A percentile compares a stretch with the other conserved stretches of the same genome.
Conservation (phyloP, 2,888 invertebrate species). For the Teinopalpus imperialis region DNA sequence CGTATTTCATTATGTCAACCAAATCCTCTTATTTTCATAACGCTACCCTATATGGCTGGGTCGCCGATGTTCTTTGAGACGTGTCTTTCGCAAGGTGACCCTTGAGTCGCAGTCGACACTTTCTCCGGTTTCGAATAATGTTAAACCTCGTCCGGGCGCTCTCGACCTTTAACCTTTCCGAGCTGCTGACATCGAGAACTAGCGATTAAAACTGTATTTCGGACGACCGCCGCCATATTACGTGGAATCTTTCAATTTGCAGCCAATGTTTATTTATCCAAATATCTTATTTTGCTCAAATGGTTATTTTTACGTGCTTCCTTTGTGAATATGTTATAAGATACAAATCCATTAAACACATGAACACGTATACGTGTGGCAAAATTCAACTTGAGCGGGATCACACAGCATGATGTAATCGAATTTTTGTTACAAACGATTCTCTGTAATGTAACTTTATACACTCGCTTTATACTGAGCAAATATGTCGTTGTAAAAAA, state of each 20-base stretch:
- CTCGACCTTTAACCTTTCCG: slow-evolving; percentile 27
- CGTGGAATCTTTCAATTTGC: not conserved
- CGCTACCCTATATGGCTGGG: slow-evolving; percentile 44
- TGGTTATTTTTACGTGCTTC: not conserved
- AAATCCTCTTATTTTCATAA: slow-evolving; percentile 39
- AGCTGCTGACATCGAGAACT: slow-evolving; percentile 24
- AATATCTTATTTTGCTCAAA: not conserved
- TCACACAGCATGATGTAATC: slow-evolving; percentile 7
- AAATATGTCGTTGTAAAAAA: slow-evolving; percentile 7
- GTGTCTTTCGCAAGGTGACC: slow-evolving; percentile 68
- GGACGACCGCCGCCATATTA: not conserved
- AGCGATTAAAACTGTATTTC: slow-evolving; percentile 20
- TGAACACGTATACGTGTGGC: not conserved
- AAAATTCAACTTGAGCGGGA: slow-evolving; percentile 2
- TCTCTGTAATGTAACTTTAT: slow-evolving; percentile 14
- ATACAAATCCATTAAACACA: too few species aligned
- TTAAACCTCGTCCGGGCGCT: slow-evolving; percentile 45
- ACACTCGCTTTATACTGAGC: not conserved
- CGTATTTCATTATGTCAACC: slow-evolving; percentile 32
- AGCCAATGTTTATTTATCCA: not conserved
- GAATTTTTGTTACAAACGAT: slow-evolving; percentile 11
- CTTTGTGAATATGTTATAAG: too few species aligned
- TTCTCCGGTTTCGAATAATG: slow-evolving; percentile 63
- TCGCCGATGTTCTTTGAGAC: slow-evolving; percentile 37
- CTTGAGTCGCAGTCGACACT: slow-evolving; percentile 56